Evolutionary conservation across 2,113 vertebrate genomes (phyloP), one percentile per base, ranked within the genome.

Genomic region (Semnornis frantzii): DNA sequence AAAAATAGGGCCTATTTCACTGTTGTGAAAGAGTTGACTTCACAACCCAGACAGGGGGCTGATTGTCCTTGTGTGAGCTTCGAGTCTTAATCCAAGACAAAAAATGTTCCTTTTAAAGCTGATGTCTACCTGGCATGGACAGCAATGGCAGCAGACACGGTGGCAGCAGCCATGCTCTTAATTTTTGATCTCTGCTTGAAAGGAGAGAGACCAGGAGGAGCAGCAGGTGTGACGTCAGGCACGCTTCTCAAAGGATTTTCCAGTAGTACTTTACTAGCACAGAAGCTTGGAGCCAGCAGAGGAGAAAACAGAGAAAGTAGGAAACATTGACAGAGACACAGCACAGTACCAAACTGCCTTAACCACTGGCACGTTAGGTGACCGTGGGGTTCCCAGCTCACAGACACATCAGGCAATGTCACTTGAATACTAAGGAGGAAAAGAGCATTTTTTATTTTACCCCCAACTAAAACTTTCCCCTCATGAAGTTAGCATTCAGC

Each of bases 41-140:
- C 25, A 10, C 34, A 81, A 19, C 14, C 42, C 63, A 84, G 37
- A 5, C 62, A 89, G 44, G 27, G 27, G 24, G 60, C 10, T 3
- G 8, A 39, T 72, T 70, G 58, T 30, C 86, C 48, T 58, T 63
- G 8, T 28, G 15, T 24, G 34, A 84, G 12, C 33, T 50, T 81
- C 23, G 85, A 70, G 87, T 72, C 69, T 88, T 74, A 83, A 94
- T 58, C 6, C 27, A 44, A 55, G 10, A 12, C 19, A 84, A 34
- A 82, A 93, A 90, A 92, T 20, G 63, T 10, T 70, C 39, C 8
- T 54, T 75, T 69, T 16, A 73, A 60, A 89, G 50, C 1, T 27
- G 65, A 80, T 39, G 18, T 97, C 97, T 98, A 98, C 98, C 98
- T 98, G 91, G 97, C 97, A 65, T 89, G 98, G 48, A 97, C 59